Conservation (phyloP, 2,797 vertebrate genomes). For the Dendrocincla tyrannina region DNA sequence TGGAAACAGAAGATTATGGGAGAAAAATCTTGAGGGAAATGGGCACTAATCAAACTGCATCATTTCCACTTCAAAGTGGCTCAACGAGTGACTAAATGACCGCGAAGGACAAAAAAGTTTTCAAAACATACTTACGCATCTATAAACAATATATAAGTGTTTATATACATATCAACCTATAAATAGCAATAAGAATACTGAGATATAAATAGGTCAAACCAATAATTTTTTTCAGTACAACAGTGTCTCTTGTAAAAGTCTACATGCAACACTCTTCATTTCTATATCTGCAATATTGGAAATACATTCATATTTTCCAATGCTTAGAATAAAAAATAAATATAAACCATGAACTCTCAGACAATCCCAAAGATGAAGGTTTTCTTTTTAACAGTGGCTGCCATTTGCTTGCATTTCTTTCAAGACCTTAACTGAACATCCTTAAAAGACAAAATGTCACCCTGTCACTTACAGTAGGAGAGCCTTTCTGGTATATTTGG, state of each 20-base stretch:
- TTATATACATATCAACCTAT: neutral
- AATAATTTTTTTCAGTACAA: neutral
- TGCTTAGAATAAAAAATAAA: neutral
- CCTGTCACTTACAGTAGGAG: neutral
- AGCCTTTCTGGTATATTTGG: neutral
- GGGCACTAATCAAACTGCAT: neutral
- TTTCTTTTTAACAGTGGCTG: neutral
- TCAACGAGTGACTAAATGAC: neutral
- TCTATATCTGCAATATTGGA: neutral
- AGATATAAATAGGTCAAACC: neutral
- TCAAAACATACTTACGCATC: neutral
- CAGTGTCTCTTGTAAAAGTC: neutral
- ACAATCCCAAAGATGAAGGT: neutral
- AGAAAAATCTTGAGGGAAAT: neutral
- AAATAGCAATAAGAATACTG: neutral
- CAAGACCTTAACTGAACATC: neutral
- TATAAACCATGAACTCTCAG: neutral
- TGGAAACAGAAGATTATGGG: neutral
- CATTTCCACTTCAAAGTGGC: neutral
- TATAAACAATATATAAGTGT: neutral
- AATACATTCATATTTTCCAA: neutral
- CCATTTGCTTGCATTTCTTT: neutral
- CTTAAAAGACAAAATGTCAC: neutral
- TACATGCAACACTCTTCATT: neutral
- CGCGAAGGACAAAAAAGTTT: neutral